Evolutionary conservation across 2,888 invertebrate genomes (phyloP), one percentile per base, ranked within the genome.

Genomic region (Tuberolachnus salignus): DNA sequence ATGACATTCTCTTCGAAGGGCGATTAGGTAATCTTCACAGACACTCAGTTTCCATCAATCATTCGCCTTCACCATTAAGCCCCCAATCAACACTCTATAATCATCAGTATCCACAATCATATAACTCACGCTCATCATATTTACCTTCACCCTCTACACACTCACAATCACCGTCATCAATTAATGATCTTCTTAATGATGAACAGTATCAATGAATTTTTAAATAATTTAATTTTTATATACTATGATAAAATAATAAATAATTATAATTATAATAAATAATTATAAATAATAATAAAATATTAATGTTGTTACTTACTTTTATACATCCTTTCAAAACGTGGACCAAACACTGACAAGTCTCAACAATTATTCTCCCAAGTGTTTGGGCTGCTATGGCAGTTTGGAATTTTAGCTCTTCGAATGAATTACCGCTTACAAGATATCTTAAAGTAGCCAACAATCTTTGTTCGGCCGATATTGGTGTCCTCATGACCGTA

Each of bases 321-420:
- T 69, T 69, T 1, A 69, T 53, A 53, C 19, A 69, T 42, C 69
- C 34, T 42, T 69, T 69, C 19, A 69, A 69, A 69, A 69, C 69
- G 69, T 69, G 11, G 8, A 69, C 19, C 53, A 69, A 69, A 69
- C 19, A n/a, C 19, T 69, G 19, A 19, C 69, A 69, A 19, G 69
- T 69, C 69, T 69, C 53, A 69, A 69, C 53, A 69, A 69, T 69
- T 69, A 69, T 69, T 69, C 9, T 69, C 19, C n/a, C n/a, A n/a
- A n/a, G n/a, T n/a, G n/a, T n/a, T n/a, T n/a, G n/a, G n/a, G n/a
- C n/a, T n/a, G n/a, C n/a, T n/a, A n/a, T n/a, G n/a, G n/a, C n/a
- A n/a, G n/a, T n/a, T n/a, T n/a, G n/a, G n/a, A n/a, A n/a, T n/a
- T n/a, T n/a, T n/a, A n/a, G n/a, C n/a, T n/a, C n/a, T n/a, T n/a